Evolutionary conservation across 2,888 invertebrate species (phyloP), one percentile per base, ranked within the genome.

Genomic region (Microplitis deprimator): DNA sequence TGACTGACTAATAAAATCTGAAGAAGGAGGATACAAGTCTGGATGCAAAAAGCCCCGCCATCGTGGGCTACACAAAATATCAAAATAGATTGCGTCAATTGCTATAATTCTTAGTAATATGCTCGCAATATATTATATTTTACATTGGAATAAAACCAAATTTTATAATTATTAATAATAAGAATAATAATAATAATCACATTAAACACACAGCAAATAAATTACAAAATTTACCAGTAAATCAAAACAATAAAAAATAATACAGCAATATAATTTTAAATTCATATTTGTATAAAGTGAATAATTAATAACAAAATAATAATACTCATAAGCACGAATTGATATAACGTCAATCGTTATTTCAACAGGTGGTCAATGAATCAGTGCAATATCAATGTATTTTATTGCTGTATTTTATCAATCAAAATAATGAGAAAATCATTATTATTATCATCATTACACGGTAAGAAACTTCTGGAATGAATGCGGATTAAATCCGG

Each of bases 1-100:
- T 87, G 85, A 88, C 88, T 87, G 88, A 80, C 84, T 86, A 86
- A 87, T 84, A 86, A 85, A 87, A 85, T 86, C 84, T 80, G 80
- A 82, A 83, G 82, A 82, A 60, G 79, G 78, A 74, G 50, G 50
- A 50, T 50, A 50, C 50, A 13, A 50, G 80, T 84, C 83, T 83
- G 83, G 82, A 85, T 78, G 82, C 68, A 74, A 67, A 75, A 38
- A 70, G 67, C 75, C 64, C 75, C 74, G 77, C 73, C 62, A 82
- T 80, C 80, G 87, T 86, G 87, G 87, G 87, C 87, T 87, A 88
- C 87, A 85, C 85, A 85, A 84, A 76, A 82, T 87, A 82, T 87
- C 84, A 87, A 87, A 88, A 88, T 88, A 88, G 87, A 86, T 83
- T 81, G 81, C 83, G 16, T 20, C 20, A 75, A 75, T 68, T 40